Evolutionary conservation across 1,140 invertebrate species (phyloP), one percentile per base, ranked within the genome.

Genomic region (Orius insidiosus): DNA sequence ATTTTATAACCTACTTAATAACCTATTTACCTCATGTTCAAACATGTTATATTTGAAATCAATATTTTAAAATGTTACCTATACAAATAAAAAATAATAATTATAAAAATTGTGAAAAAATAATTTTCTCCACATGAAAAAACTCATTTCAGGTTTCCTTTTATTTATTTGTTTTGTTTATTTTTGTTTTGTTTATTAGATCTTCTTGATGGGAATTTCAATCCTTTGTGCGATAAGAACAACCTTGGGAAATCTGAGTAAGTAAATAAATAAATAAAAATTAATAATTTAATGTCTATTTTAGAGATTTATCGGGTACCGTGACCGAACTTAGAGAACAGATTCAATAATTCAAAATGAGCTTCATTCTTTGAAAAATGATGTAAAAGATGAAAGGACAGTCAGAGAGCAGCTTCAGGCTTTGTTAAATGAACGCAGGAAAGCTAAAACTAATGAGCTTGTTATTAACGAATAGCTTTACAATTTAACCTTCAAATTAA

Each of bases 261-360:
- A 10, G 13, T 44, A 44, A 44, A 14, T n/a, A n/a, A n/a, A n/a
- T n/a, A n/a, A n/a, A n/a, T n/a, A n/a, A n/a, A n/a, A n/a, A n/a
- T n/a, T n/a, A n/a, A n/a, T n/a, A n/a, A n/a, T n/a, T 50, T 48
- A 15, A 48, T 53, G 56, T 54, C 11, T 48, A 55, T 62, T 47
- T 18, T 57, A 80, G 76, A 61, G 70, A 66, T 55, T 57, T 81
- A 47, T 71, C 77, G 49, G 75, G 80, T 58, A 76, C 75, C 19
- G 76, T 82, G 51, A 76, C 77, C 60, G 67, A 70, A 39, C 55
- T 81, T 44, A 76, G 74, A 57, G 71, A 69, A 55, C 71, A 78
- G 61, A 65, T 81, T 44, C 63, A 64, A 65, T 71, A 38, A 55
- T 81, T 45, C 66, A 72, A 54, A 62, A 50, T 55, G 69, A 64